Evolutionary conservation across 2,797 vertebrate species (phyloP).

Genomic region (Thunnus albacares): DNA sequence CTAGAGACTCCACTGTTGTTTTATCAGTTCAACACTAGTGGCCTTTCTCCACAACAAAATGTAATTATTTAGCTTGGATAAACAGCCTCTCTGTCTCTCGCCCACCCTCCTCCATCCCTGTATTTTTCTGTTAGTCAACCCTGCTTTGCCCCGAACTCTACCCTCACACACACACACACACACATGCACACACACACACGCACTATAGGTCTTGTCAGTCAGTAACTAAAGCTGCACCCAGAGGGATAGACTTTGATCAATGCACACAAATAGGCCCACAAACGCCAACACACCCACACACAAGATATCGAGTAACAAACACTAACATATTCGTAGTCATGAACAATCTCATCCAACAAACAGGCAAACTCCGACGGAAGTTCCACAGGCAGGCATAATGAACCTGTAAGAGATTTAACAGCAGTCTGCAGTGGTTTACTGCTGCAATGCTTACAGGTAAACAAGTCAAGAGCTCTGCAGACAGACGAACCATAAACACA

Average conservation of each 20-base stretch:
- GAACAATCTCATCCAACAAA: conserved; percentile 55
- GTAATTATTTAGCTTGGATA: conserved; percentile 40
- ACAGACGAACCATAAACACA: conserved; percentile 35
- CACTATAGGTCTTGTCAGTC: conserved; percentile 61
- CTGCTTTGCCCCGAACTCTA: background rate
- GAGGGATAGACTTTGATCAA: conserved; percentile 79
- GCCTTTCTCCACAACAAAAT: conserved; percentile 27
- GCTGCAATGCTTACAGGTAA: conserved; percentile 49
- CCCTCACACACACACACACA: background rate
- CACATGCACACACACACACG: conserved; percentile 15
- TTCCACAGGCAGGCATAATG: conserved; percentile 21
- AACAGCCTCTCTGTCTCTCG: conserved; percentile 19
- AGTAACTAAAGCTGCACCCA: conserved; percentile 68
- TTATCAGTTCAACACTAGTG: conserved; percentile 22
- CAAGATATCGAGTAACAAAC: conserved; percentile 22
- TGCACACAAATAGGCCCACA: conserved; percentile 44
- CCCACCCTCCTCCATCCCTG: background rate
- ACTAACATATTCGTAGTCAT: conserved; percentile 65
- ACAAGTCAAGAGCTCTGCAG: conserved; percentile 49
- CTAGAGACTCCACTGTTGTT: conserved; percentile 14
- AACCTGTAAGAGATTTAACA: conserved; percentile 45
- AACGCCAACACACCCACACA: conserved; percentile 32
- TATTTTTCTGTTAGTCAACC: conserved; percentile 15
- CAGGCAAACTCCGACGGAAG: conserved; percentile 36
- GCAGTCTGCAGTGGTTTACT: conserved; percentile 13